Conservation (phyloP, 2,797 vertebrate genomes). For the Leptatherina wallacei region DNA sequence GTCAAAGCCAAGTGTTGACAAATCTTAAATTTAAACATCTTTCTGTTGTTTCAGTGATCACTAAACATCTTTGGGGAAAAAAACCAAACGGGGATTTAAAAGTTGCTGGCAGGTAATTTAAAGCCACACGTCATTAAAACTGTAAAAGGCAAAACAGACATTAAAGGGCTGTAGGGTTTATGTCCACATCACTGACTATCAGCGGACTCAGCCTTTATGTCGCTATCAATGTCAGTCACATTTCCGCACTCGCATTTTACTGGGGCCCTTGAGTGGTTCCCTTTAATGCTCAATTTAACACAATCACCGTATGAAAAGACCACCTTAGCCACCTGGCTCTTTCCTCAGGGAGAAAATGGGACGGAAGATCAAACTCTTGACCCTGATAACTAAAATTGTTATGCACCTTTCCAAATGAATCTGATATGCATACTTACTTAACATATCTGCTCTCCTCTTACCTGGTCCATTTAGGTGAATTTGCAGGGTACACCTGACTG, state of each 20-base stretch:
- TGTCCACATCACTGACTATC: conserved; percentile 40
- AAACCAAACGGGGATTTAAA: conserved; percentile 6
- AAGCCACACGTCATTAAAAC: conserved; percentile 39
- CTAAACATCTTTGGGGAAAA: conserved; percentile 24
- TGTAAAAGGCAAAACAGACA: conserved; percentile 41
- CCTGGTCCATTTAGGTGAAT: conserved; percentile 21
- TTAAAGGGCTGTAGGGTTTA: conserved; percentile 26
- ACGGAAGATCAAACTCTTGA: conserved; percentile 65
- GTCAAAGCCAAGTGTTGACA: conserved; percentile 34
- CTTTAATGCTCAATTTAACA: conserved; percentile 81
- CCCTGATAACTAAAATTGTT: conserved; percentile 45
- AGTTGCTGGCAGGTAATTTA: conserved; percentile 26
- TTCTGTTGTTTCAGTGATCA: conserved; percentile 10
- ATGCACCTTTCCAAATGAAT: conserved; percentile 52
- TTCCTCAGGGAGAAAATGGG: conserved; percentile 54
- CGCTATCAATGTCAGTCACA: conserved; percentile 67
- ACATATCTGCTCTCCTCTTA: conserved; percentile 38
- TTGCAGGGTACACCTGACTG: conserved; percentile 12
- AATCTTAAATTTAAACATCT: conserved; percentile 15
- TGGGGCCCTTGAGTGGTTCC: conserved; percentile 62
- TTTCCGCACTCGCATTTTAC: conserved; percentile 63
- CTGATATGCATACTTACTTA: conserved; percentile 52
- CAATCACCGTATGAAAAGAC: conserved; percentile 72
- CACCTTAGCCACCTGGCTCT: conserved; percentile 61
- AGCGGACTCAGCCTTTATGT: conserved; percentile 72